phyloP scores from a whole-genome alignment of 2,797 vertebrate genomes.

The Cetoscarus ocellatus region DNA sequence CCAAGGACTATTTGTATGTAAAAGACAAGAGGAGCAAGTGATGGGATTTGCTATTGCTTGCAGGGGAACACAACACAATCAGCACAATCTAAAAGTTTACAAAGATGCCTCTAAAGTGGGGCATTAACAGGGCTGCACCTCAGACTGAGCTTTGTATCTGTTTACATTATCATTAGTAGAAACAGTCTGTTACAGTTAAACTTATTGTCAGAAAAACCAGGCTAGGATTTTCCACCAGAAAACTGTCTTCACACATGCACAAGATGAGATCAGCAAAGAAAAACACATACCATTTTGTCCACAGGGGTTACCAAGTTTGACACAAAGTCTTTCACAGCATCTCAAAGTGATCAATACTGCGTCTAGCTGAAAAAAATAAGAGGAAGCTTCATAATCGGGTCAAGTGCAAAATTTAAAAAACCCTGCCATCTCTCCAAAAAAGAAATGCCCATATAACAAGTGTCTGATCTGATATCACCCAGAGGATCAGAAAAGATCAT shows the following conservation, averaged over 20 bases:
- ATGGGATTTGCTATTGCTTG: no score
- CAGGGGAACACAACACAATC: no score
- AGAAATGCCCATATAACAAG: not conserved
- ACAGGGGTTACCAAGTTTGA: not conserved
- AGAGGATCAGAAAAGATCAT: conserved; percentile 11
- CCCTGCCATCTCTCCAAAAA: not conserved
- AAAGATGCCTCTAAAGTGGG: no score
- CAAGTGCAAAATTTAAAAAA: not conserved
- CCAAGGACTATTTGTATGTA: no score
- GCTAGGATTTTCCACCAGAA: not conserved
- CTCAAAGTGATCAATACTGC: not conserved
- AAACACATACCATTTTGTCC: not conserved
- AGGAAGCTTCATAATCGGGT: not conserved
- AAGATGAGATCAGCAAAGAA: not conserved
- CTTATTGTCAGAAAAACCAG: not conserved
- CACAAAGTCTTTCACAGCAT: not conserved
- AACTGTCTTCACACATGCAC: not conserved
- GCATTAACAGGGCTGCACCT: no score
- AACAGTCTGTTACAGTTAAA: no score
- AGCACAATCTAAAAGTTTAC: no score
- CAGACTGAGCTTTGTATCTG: no score
- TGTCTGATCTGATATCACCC: not conserved
- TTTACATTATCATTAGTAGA: no score
- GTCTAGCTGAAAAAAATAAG: not conserved
- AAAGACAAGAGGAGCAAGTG: no score